phyloP scores from a whole-genome alignment of 1,140 invertebrate species.

The Acarapis woodi region DNA sequence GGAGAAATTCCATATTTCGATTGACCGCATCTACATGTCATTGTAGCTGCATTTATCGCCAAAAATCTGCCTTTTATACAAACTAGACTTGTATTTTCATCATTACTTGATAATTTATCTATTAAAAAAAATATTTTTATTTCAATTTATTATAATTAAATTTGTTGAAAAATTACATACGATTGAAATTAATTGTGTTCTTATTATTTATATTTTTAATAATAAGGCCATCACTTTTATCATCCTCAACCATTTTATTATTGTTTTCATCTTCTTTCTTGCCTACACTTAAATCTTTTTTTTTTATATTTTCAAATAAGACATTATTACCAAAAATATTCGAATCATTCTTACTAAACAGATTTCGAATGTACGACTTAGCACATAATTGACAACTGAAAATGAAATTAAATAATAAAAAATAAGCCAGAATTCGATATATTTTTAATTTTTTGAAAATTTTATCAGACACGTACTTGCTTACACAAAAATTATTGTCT shows the following conservation, averaged over 20 bases:
- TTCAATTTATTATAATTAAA: too few relatives aligned
- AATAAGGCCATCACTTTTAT: too few relatives aligned
- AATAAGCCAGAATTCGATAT: background rate
- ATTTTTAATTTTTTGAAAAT: constrained; percentile 2
- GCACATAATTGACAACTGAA: constrained; percentile 10
- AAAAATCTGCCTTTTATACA: constrained; percentile 28
- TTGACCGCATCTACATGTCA: constrained; percentile 41
- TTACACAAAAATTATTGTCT: constrained; percentile 16
- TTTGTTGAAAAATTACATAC: constrained; percentile 4
- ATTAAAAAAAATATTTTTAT: background rate
- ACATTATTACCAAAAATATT: too few relatives aligned
- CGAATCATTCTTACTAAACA: too few relatives aligned
- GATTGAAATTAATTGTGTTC: constrained; percentile 10
- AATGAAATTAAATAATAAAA: background rate
- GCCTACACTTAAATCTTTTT: too few relatives aligned
- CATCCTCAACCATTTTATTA: too few relatives aligned
- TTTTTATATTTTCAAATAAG: too few relatives aligned
- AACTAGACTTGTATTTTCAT: constrained; percentile 19
- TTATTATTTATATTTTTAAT: too few relatives aligned
- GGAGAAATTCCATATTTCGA: constrained; percentile 45
- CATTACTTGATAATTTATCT: too few relatives aligned
- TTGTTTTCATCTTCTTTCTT: too few relatives aligned
- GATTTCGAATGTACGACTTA: too few relatives aligned
- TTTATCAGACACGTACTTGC: constrained; percentile 15
- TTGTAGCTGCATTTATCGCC: constrained; percentile 41